Evolutionary conservation across 1,140 invertebrate species (phyloP), one percentile per base, ranked within the genome.

Genomic region (Calosoma granatense): DNA sequence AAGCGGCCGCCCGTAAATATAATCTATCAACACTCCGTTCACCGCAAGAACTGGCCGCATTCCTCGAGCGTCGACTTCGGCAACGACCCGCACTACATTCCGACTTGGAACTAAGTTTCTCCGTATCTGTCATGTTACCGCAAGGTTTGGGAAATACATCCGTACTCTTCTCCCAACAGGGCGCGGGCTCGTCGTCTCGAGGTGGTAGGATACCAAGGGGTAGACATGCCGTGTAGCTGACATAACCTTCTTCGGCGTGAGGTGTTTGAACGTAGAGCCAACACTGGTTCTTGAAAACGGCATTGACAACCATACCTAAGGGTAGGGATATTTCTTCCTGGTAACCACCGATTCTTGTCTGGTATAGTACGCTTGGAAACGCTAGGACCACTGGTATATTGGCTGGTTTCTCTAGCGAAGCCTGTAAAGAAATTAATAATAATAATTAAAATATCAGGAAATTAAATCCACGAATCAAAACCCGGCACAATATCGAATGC

Each of bases 181-280:
- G 69, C 2, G 67, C 61, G 2, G 57, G 30, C 19, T 59, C 60
- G 23, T 69, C 65, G 36, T 67, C 61, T 1, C 64, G 61, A 2
- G 64, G 59, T 6, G 64, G 59, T 4, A 65, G 67, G 20, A 69
- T 66, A 51, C 86, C 86, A 23, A 90, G 63, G 0, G 88, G 87
- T 51, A 89, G 64, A 65, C 87, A 90, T 1, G 84, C 81, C 4
- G 78, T 76, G 59, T 88, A 90, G 30, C 82, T 77, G 17, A 90
- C 83, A 59, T 90, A 88, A 0, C 87, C 87, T 67, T 90, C 87
- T 56, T 88, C 81, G 0, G 79, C 83, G 60, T 87, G 85, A 1
- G 87, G 85, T 0, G 88, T 90, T 67, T 90, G 87, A 1, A 87
- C 86, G 63, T 90, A 90, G 1, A 91, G 67, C 88, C 88, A 91